A percentile compares a stretch with the other conserved stretches of the same genome.
These are phyloP conservation scores for Erannis defoliaria DNA, from an alignment of 2,888 invertebrate genomes.

Conservation along the genomic window DNA sequence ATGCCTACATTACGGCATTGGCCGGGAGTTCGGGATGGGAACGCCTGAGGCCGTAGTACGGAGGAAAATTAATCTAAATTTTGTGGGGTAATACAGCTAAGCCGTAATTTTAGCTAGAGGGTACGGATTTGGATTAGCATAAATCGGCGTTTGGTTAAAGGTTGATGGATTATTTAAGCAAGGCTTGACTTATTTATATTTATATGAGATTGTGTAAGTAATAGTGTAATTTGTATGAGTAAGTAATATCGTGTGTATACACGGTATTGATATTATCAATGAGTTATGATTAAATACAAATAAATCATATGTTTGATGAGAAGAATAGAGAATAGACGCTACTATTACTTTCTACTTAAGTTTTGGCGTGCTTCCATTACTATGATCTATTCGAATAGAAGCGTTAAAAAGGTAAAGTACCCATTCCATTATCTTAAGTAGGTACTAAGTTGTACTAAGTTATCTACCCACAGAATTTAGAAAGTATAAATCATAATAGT, in stretches of 20 bases:
- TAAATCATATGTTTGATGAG: too few relatives aligned
- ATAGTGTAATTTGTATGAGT: too few relatives aligned
- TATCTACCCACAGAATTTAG: neutral
- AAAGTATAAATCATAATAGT: neutral
- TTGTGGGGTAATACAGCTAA: slow-evolving; percentile 32
- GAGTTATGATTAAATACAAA: too few relatives aligned
- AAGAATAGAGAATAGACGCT: too few relatives aligned
- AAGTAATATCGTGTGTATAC: too few relatives aligned
- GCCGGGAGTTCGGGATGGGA: neutral
- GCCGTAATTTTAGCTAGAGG: slow-evolving; percentile 17
- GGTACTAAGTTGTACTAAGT: neutral
- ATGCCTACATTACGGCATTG: slow-evolving; percentile 32
- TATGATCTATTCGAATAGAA: too few relatives aligned
- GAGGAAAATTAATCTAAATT: slow-evolving; percentile 61
- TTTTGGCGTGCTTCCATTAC: too few relatives aligned
- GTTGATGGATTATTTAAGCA: slow-evolving; percentile 5
- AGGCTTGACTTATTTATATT: neutral
- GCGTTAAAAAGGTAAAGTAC: too few relatives aligned
- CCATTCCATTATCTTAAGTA: neutral
- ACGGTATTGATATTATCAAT: too few relatives aligned
- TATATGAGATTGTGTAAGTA: too few relatives aligned
- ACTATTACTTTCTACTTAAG: too few relatives aligned
- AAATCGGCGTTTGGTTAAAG: slow-evolving; percentile 6
- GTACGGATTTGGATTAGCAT: slow-evolving; percentile 21
- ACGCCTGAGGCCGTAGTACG: slow-evolving; percentile 32